Evolutionary conservation across 2,888 invertebrate species (phyloP).

Genomic region (Brenthis hecate): DNA sequence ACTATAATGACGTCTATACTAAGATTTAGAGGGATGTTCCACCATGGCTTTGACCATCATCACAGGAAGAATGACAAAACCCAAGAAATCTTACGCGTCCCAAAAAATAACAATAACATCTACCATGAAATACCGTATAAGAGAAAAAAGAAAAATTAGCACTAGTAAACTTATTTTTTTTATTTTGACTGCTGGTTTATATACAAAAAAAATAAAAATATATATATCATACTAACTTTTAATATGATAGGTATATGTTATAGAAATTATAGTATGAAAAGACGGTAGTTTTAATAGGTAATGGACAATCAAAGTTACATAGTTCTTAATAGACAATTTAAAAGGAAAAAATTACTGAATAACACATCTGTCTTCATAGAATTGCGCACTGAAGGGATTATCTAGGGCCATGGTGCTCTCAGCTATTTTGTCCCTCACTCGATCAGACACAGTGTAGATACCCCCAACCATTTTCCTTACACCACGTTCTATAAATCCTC

Average conservation of each 20-base stretch:
- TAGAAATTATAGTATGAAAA: no score
- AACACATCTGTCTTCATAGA: slow-evolving; percentile 63
- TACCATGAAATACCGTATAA: slow-evolving; percentile 68
- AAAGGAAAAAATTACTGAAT: slow-evolving; percentile 49
- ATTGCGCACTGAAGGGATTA: slow-evolving; percentile 64
- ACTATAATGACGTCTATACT: slow-evolving; percentile 84
- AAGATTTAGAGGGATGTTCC: slow-evolving; percentile 81
- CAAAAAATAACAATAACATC: slow-evolving; percentile 60
- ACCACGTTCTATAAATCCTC: slow-evolving; percentile 48
- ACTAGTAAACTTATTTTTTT: no score
- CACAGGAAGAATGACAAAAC: slow-evolving; percentile 67
- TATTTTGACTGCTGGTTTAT: no score
- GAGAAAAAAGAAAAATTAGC: slow-evolving; percentile 40
- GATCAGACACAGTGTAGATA: slow-evolving; percentile 62
- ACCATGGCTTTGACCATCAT: slow-evolving; percentile 60
- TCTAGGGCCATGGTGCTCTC: slow-evolving; percentile 61
- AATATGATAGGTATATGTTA: no score
- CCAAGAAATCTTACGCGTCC: slow-evolving; percentile 69
- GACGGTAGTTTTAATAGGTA: neutral
- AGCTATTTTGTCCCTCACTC: slow-evolving; percentile 62
- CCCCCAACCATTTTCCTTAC: slow-evolving; percentile 59
- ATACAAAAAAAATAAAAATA: no score
- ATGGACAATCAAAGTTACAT: neutral
- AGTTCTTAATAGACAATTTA: neutral
- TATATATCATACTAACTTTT: no score